Evolutionary conservation across 2,113 vertebrate species (phyloP), one percentile per base, ranked within the genome.

Genomic region (Catharus minimus): DNA sequence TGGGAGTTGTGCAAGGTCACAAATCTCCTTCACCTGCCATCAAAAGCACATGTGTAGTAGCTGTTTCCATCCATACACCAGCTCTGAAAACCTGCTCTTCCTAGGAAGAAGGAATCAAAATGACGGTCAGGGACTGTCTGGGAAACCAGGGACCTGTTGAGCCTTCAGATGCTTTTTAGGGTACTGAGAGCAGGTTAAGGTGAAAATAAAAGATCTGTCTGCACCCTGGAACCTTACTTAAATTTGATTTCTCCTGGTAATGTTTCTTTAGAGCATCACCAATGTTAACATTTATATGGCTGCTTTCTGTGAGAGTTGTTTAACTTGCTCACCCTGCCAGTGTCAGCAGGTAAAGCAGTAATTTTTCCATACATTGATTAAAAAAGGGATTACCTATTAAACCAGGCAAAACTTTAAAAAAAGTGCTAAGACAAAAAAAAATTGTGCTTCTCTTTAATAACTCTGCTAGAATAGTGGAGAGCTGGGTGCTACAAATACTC

Each of bases 391-490:
- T 49, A 19, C 77, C 52, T 88, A 74, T 67, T 88, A 68, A 86
- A 90, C 49, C 6, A 53, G 33, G 28, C 72, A 55, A 39, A 75
- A 36, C 28, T 82, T 80, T 8, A 50, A 81, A 86, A 71, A 16
- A 81, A 76, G 18, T 55, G 11, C 74, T 58, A 81, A 57, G 27
- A 58, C 33, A 58, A 68, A 82, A 68, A 68, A 89, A 83, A 65
- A 47, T 3, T 57, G 28, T 16, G 3, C 7, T 73, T 61, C 46
- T 66, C 65, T 6, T 7, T 93, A 66, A 36, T 60, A 91, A 49
- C 16, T 74, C 16, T 82, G 43, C 24, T 52, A 52, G 36, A 66
- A 14, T 21, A 76, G 16, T 62, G 68, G 28, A 49, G 44, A 38
- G 5, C 8, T 69, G 22, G 3, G 41, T 87, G 22, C n/a, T 69